These are phyloP conservation scores for Babyrousa celebensis DNA, from an alignment of 2,797 vertebrate genomes.

Conservation along the genomic window DNA sequence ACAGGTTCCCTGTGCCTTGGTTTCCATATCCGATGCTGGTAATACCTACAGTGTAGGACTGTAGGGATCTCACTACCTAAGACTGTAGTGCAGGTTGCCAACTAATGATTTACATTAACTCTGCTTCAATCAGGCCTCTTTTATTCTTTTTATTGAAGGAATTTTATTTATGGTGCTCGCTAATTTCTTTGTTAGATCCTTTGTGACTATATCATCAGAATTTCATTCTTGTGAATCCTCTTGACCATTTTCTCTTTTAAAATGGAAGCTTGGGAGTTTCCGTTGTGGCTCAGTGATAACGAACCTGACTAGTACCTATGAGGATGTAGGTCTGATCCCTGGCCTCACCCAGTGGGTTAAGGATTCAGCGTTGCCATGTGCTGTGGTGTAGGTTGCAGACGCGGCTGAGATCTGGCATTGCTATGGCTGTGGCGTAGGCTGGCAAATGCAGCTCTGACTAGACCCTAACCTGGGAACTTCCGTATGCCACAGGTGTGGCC, in stretches of 20 bases:
- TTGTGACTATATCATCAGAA: slow-evolving; percentile 32
- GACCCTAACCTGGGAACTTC: too few species aligned
- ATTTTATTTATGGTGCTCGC: background rate
- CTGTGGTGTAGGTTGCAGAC: too few species aligned
- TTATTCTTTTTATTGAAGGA: background rate
- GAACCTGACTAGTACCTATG: too few species aligned
- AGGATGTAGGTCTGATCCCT: too few species aligned
- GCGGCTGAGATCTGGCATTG: too few species aligned
- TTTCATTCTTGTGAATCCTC: slow-evolving; percentile 51
- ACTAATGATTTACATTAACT: background rate
- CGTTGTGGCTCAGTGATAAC: too few species aligned
- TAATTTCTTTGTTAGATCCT: background rate
- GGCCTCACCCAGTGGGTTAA: too few species aligned
- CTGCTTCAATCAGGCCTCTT: background rate
- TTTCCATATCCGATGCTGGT: background rate
- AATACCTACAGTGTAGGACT: background rate
- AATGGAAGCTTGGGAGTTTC: background rate
- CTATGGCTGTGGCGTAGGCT: too few species aligned
- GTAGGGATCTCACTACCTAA: background rate
- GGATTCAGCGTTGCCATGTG: too few species aligned
- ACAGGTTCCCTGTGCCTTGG: background rate
- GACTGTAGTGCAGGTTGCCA: background rate
- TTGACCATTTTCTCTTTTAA: slow-evolving; percentile 44
- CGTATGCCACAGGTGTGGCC: too few species aligned
- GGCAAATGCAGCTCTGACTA: too few species aligned